Evolutionary conservation across 2,888 invertebrate species (phyloP).

Genomic region (Mesorhabditis spiculigera): DNA sequence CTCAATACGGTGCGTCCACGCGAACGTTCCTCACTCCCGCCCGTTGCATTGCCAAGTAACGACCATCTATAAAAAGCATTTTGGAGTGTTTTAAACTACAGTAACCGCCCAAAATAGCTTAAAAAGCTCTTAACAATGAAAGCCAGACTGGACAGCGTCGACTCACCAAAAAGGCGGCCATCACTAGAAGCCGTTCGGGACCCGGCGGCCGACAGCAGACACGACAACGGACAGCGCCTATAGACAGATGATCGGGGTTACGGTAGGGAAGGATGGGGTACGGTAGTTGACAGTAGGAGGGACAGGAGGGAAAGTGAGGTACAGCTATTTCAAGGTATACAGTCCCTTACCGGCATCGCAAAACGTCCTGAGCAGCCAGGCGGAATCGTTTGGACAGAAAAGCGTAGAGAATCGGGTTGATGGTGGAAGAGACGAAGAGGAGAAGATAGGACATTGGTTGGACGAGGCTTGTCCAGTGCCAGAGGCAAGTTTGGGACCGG

Average conservation of each 20-base stretch:
- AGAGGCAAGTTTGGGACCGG: background rate
- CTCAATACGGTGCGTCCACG: background rate
- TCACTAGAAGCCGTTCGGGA: background rate
- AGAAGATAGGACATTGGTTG: constrained; percentile 28
- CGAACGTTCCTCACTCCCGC: background rate
- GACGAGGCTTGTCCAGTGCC: background rate
- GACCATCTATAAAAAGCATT: background rate
- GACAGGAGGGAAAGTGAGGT: background rate
- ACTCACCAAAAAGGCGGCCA: background rate
- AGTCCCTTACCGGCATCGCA: constrained; percentile 26
- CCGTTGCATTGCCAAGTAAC: background rate
- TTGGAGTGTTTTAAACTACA: no score
- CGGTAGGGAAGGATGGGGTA: background rate
- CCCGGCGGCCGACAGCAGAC: background rate
- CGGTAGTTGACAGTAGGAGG: background rate
- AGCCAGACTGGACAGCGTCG: background rate
- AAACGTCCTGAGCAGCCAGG: constrained; percentile 44
- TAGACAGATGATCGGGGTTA: background rate
- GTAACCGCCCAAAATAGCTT: background rate
- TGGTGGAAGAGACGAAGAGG: constrained; percentile 46
- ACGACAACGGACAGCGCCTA: constrained; percentile 1
- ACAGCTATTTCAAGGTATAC: background rate
- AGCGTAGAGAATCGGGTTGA: constrained; percentile 55
- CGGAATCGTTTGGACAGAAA: constrained; percentile 52
- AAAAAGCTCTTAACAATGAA: background rate